Evolutionary conservation across 2,797 vertebrate species (phyloP).

Genomic region (Heteromormyrus szaboi): DNA sequence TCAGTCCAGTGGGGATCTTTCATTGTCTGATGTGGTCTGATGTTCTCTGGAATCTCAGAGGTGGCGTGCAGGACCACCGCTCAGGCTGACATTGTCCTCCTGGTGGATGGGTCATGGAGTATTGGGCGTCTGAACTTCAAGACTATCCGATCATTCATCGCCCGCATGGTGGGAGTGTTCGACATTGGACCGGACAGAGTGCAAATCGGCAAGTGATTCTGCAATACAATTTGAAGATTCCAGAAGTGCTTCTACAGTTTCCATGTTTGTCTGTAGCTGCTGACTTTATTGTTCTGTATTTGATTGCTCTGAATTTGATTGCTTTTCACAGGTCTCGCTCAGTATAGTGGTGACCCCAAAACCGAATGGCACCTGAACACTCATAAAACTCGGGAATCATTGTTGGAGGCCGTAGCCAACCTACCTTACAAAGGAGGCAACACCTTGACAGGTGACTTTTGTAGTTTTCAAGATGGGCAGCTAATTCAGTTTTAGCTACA

Average conservation of each 20-base stretch:
- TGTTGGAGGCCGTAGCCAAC: slow-evolving; percentile 84
- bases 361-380: slow-evolving; percentile 91
- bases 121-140: slow-evolving; percentile 94
- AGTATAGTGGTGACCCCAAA: slow-evolving; percentile 96
- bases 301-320: neutral
- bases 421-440: slow-evolving; percentile 98
- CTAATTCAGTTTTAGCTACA: neutral
- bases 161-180: slow-evolving; percentile 88
- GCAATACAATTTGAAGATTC: neutral
- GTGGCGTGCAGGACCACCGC: slow-evolving; percentile 81
- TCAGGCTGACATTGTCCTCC: slow-evolving; percentile 89
- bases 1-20: neutral
- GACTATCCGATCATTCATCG: slow-evolving; percentile 86
- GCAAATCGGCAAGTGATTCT: slow-evolving; percentile 81
- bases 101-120: slow-evolving; percentile 98
- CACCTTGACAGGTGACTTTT: slow-evolving; percentile 79
- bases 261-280: neutral
- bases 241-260: neutral
- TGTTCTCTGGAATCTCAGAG: slow-evolving; percentile 61
- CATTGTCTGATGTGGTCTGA: slow-evolving; percentile 18
- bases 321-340: slow-evolving; percentile 73
- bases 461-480: neutral
- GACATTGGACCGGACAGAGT: slow-evolving; percentile 89
- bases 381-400: slow-evolving; percentile 69
- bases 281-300: neutral